Conservation (phyloP, 2,113 vertebrate species). For the Rhinoderma darwinii region DNA sequence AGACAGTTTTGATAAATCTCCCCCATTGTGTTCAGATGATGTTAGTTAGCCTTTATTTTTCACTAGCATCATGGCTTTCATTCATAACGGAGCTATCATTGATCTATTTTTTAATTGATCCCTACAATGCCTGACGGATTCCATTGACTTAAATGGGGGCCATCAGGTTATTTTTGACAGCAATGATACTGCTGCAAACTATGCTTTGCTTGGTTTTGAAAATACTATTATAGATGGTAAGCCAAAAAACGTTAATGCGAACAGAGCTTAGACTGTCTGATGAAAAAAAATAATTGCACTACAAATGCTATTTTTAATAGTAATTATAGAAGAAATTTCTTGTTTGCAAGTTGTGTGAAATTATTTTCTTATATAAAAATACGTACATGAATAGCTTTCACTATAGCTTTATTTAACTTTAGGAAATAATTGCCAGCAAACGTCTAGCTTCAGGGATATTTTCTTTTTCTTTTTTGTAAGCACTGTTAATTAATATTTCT, state of each 20-base stretch:
- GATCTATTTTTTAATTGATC: not conserved
- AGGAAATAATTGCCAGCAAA: constrained; percentile 16
- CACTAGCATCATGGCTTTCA: too few relatives aligned
- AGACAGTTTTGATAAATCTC: too few relatives aligned
- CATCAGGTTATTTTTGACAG: not conserved
- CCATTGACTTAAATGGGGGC: not conserved
- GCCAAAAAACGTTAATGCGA: too few relatives aligned
- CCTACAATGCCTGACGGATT: not conserved
- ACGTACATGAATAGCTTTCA: not conserved
- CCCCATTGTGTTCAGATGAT: too few relatives aligned
- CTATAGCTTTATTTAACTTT: constrained; percentile 32
- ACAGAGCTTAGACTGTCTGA: too few relatives aligned
- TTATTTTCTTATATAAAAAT: not conserved
- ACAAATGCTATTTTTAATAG: not conserved
- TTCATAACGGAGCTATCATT: too few relatives aligned
- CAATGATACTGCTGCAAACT: too few relatives aligned
- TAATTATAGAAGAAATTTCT: not conserved
- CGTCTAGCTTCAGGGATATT: not conserved
- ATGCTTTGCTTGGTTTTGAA: too few relatives aligned
- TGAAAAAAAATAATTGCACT: not conserved
- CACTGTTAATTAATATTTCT: constrained; percentile 43
- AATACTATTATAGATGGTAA: too few relatives aligned
- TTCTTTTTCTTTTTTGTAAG: constrained; percentile 2
- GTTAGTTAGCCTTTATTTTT: too few relatives aligned
- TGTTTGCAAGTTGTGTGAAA: not conserved